Conservation (phyloP, 2,888 invertebrate genomes). For the Microchrysa polita region DNA sequence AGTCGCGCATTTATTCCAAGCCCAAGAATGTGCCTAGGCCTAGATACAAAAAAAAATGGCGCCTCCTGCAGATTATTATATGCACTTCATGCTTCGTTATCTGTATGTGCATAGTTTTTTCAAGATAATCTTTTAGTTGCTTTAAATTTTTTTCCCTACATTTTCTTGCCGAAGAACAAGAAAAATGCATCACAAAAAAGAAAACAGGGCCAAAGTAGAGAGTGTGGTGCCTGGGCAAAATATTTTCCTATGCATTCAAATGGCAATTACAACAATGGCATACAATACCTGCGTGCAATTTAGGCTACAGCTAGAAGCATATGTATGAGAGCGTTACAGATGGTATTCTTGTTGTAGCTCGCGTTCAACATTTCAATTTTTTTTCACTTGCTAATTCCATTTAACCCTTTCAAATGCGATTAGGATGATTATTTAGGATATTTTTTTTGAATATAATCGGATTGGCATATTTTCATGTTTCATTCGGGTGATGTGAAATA, state of each 20-base stretch:
- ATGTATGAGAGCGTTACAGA: not conserved
- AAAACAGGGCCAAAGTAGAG: conserved; percentile 1
- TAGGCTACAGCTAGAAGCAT: not conserved
- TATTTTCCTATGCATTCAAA: not conserved
- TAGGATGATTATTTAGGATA: too few relatives aligned
- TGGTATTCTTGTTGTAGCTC: not conserved
- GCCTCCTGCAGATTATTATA: not conserved
- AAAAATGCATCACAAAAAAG: too few relatives aligned
- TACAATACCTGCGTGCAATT: not conserved
- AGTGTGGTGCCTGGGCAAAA: not conserved
- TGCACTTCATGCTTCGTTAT: conserved; percentile 6
- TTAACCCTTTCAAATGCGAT: not conserved
- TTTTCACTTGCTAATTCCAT: not conserved
- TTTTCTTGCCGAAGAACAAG: not conserved
- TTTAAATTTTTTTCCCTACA: not conserved
- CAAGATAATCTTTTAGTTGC: not conserved
- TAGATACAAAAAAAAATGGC: conserved; percentile 4
- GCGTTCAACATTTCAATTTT: not conserved
- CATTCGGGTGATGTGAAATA: too few relatives aligned
- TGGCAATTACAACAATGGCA: conserved; percentile 2
- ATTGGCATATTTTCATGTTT: too few relatives aligned
- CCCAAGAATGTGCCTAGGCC: not conserved
- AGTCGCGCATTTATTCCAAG: not conserved
- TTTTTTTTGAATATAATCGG: too few relatives aligned
- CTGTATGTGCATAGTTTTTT: not conserved